These are phyloP conservation scores for Germaria angustata DNA, from an alignment of 2,888 invertebrate species.

Conservation along the genomic window DNA sequence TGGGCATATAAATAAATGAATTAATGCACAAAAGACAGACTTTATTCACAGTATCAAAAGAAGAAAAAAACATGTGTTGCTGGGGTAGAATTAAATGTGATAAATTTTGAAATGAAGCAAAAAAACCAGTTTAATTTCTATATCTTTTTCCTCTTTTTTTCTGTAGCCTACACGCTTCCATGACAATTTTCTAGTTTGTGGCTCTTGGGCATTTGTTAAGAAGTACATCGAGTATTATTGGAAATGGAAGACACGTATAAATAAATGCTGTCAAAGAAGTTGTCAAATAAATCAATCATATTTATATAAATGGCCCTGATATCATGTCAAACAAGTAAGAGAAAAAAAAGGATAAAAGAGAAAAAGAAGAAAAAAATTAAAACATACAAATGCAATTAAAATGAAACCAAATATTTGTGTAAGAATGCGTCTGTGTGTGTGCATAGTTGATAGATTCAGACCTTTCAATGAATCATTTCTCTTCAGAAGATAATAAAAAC, in stretches of 20 bases:
- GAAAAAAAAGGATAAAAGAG: neutral
- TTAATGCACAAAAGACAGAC: neutral
- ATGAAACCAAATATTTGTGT: constrained; percentile 10
- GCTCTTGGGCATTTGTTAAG: neutral
- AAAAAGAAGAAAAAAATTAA: neutral
- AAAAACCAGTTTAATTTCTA: constrained; percentile 28
- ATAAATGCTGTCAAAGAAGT: constrained; percentile 74
- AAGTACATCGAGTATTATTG: constrained; percentile 15
- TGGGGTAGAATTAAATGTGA: neutral
- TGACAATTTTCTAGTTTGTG: constrained; percentile 22
- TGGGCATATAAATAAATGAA: neutral
- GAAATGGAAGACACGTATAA: constrained; percentile 73
- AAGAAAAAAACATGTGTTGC: neutral
- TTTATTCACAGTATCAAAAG: neutral
- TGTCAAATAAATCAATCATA: constrained; percentile 79
- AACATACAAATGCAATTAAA: neutral
- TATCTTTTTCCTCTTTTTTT: neutral
- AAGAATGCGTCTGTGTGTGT: neutral
- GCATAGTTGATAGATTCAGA: neutral
- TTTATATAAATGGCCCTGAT: constrained; percentile 75
- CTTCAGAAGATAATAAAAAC: no score
- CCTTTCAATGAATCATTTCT: neutral
- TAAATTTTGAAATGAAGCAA: constrained; percentile 25
- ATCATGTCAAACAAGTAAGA: constrained; percentile 36
- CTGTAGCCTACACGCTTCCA: neutral